These are phyloP conservation scores for Porites lobata DNA, from an alignment of 92 coral and sea anemone species.

Conservation along the genomic window DNA sequence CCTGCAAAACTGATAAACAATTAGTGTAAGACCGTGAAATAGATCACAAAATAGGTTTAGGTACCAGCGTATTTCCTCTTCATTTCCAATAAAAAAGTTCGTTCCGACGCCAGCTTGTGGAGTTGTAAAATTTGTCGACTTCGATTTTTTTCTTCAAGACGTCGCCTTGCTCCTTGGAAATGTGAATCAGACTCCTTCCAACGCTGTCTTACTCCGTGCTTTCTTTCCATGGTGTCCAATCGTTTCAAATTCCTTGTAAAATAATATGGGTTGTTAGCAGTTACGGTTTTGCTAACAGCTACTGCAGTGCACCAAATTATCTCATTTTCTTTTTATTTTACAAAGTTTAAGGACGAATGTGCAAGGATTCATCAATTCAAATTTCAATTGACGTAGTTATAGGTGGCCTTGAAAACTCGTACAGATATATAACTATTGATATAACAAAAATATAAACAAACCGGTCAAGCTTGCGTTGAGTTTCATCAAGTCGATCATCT, in stretches of 20 bases:
- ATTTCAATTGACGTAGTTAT: not conserved
- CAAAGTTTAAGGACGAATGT: not conserved
- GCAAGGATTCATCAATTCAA: too few relatives aligned
- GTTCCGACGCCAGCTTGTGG: conserved; percentile 72
- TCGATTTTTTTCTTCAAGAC: conserved; percentile 40
- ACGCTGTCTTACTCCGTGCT: conserved; percentile 27
- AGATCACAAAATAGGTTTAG: too few relatives aligned
- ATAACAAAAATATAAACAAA: not conserved
- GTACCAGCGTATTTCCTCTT: conserved; percentile 73
- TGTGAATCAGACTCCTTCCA: conserved; percentile 47
- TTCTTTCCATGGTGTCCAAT: conserved; percentile 38
- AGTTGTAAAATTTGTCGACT: conserved; percentile 39
- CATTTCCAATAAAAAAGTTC: conserved; percentile 68
- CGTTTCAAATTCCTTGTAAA: not conserved
- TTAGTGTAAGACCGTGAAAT: not conserved
- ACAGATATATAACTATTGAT: too few relatives aligned
- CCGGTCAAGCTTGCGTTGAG: conserved; percentile 7
- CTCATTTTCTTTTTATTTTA: not conserved
- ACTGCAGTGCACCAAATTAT: not conserved
- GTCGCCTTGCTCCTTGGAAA: conserved; percentile 33
- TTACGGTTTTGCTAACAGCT: not conserved
- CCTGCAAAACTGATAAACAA: too few relatives aligned
- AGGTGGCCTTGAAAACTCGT: not conserved
- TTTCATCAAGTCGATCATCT: not conserved
- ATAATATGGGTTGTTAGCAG: not conserved